Evolutionary conservation across 2,113 vertebrate genomes (phyloP).

Genomic region (Micronisus gabar): DNA sequence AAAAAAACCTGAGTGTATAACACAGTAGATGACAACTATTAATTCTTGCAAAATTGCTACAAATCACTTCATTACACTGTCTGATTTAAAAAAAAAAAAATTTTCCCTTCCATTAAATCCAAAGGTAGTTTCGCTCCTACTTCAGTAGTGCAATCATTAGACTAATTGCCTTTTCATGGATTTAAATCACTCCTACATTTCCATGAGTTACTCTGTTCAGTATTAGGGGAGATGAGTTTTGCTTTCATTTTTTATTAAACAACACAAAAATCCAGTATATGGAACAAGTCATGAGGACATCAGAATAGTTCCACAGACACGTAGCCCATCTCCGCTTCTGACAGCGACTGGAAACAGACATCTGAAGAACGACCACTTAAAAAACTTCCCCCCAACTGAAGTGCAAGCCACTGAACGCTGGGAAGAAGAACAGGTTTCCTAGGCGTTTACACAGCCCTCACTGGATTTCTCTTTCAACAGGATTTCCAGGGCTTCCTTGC

Average conservation of each 20-base stretch:
- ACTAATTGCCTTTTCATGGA: not conserved
- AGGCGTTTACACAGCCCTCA: not conserved
- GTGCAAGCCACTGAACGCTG: not conserved
- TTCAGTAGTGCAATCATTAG: not conserved
- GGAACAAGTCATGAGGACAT: not conserved
- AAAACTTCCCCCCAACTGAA: not conserved
- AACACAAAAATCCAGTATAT: not conserved
- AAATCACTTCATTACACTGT: not conserved
- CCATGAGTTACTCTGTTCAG: not conserved
- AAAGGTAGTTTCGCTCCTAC: not conserved
- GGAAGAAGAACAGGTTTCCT: not conserved
- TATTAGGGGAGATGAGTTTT: not conserved
- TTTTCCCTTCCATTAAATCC: not conserved
- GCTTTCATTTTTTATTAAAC: not conserved
- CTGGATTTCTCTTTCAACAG: not conserved
- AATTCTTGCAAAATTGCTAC: not conserved
- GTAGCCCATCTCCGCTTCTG: not conserved
- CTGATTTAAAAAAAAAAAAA: not conserved
- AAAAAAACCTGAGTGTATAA: not conserved
- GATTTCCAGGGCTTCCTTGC: not conserved
- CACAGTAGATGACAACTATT: not conserved
- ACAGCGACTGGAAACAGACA: not conserved
- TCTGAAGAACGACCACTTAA: not conserved
- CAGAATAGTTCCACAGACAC: not conserved
- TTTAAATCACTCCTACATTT: not conserved